Percentiles rank a stretch among this genome's conserved stretches.
These are phyloP conservation scores for Isaurus tuberculatus DNA, from an alignment of 92 coral and sea anemone species.

Conservation along the genomic window DNA sequence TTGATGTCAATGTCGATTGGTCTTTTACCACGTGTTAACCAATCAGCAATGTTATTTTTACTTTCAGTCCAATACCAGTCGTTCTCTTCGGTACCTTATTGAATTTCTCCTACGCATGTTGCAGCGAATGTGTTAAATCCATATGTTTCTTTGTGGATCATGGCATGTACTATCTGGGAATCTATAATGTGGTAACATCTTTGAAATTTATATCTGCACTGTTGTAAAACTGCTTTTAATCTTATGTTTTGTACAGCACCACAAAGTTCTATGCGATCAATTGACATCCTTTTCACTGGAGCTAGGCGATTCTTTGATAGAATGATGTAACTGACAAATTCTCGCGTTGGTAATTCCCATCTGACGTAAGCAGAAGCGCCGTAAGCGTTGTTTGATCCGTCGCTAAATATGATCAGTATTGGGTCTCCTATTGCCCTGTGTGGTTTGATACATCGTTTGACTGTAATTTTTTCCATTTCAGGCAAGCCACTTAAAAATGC, in stretches of 20 bases:
- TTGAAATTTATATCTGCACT: conserved; percentile 27
- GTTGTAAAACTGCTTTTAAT: conserved; percentile 36
- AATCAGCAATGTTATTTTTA: too few species aligned
- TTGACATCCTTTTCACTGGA: not conserved
- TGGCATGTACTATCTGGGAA: conserved; percentile 1
- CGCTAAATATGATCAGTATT: conserved; percentile 38
- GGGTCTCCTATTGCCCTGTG: conserved; percentile 22
- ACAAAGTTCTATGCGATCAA: not conserved
- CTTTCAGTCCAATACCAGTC: too few species aligned
- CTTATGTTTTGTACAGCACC: not conserved
- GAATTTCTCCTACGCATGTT: too few species aligned
- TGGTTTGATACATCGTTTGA: conserved; percentile 46
- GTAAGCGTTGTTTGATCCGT: conserved; percentile 39
- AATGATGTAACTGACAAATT: not conserved
- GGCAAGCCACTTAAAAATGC: conserved; percentile 27
- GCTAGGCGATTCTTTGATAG: conserved; percentile 10
- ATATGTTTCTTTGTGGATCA: too few species aligned
- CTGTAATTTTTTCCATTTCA: conserved; percentile 11
- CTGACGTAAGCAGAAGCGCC: conserved; percentile 48
- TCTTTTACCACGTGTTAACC: not conserved
- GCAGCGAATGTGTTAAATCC: too few species aligned
- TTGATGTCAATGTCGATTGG: conserved; percentile 41
- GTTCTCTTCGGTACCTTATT: too few species aligned
- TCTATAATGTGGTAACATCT: conserved; percentile 27
- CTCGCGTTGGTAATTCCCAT: not conserved